Conservation (phyloP, 1,140 invertebrate species). For the Drosophila athabasca region DNA sequence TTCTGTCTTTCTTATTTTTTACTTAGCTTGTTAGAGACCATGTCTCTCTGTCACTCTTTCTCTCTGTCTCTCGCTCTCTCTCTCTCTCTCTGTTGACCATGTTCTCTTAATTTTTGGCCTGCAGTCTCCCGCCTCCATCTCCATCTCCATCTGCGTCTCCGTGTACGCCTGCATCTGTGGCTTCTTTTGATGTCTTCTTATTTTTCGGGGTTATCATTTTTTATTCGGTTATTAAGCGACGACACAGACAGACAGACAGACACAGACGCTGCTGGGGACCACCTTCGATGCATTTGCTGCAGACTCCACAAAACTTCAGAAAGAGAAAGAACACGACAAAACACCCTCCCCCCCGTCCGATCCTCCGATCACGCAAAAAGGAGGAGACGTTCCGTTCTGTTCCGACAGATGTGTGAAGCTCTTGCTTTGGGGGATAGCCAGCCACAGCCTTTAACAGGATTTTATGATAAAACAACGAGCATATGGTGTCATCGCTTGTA, state of each 20-base stretch:
- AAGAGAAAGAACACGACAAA: no score
- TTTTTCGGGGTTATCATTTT: constrained; percentile 80
- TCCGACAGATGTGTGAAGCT: constrained; percentile 72
- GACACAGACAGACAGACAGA: constrained; percentile 31
- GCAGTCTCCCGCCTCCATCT: constrained; percentile 24
- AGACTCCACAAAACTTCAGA: no score
- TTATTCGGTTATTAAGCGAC: constrained; percentile 80
- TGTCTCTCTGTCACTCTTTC: neutral
- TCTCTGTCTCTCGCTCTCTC: constrained; percentile 4
- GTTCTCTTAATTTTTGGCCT: constrained; percentile 39
- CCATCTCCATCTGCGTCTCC: no score
- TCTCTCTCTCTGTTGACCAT: neutral
- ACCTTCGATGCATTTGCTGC: constrained; percentile 46
- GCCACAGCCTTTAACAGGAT: constrained; percentile 34
- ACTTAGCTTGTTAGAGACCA: no score
- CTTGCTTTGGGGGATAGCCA: constrained; percentile 20
- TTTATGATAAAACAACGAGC: constrained; percentile 38
- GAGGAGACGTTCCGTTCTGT: neutral
- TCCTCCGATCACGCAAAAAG: neutral
- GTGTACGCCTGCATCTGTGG: constrained; percentile 34
- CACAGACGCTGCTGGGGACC: constrained; percentile 40
- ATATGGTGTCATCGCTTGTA: constrained; percentile 60
- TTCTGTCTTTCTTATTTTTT: constrained; percentile 6
- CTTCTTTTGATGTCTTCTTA: constrained; percentile 80
- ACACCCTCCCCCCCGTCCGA: no score